These are phyloP conservation scores for Halesus radiatus DNA, from an alignment of 1,140 invertebrate species.

Conservation along the genomic window DNA sequence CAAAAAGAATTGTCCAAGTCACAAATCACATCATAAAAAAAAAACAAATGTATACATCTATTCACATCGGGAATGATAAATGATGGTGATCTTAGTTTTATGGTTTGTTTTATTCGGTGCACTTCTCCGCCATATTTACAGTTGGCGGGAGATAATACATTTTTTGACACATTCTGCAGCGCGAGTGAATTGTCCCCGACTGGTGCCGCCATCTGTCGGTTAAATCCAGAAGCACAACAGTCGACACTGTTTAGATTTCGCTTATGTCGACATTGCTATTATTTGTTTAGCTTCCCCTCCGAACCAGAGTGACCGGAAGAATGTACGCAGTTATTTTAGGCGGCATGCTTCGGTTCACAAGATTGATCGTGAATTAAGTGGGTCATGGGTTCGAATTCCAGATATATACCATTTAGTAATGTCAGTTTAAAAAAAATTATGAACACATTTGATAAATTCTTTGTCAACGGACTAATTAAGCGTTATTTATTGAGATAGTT, in stretches of 20 bases:
- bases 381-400: not conserved
- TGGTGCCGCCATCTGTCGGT: conserved; percentile 46
- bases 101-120: conserved; percentile 6
- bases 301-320: conserved; percentile 15
- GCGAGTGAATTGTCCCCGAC: not conserved
- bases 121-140: not conserved
- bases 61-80: not conserved
- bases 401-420: too few relatives aligned
- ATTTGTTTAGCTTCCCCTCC: conserved; percentile 44
- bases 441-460: too few relatives aligned
- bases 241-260: conserved; percentile 44
- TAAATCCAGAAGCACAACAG: not conserved
- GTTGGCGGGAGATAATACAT: not conserved
- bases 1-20: too few relatives aligned
- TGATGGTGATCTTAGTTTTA: not conserved
- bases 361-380: not conserved
- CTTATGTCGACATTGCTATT: conserved; percentile 45
- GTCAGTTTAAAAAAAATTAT: too few relatives aligned
- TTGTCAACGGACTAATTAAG: too few relatives aligned
- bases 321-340: conserved; percentile 2
- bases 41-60: not conserved
- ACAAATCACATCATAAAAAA: too few relatives aligned
- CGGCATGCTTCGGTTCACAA: not conserved
- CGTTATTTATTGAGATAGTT: too few relatives aligned
- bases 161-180: too few relatives aligned